These are phyloP conservation scores for Gymnoscelis rufifasciata DNA, from an alignment of 2,888 invertebrate genomes.

Conservation along the genomic window DNA sequence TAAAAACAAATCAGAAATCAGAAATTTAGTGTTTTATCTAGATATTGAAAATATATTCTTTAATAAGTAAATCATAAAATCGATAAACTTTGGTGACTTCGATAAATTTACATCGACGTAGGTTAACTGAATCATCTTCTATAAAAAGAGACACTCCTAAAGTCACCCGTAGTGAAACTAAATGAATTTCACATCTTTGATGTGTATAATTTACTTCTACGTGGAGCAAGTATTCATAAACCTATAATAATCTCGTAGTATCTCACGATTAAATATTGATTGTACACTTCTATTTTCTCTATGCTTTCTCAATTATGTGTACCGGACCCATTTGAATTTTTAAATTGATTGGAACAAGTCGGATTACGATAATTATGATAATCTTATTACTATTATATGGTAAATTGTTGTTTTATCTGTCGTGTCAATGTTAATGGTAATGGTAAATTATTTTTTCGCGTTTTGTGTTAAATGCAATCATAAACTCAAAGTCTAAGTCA, in stretches of 20 bases:
- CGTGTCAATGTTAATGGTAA: neutral
- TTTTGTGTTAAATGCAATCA: no score
- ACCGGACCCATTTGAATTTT: conserved; percentile 33
- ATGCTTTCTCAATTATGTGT: conserved; percentile 30
- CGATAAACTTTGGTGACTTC: no score
- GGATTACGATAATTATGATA: conserved; percentile 14
- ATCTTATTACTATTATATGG: conserved; percentile 13
- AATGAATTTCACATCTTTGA: conserved; percentile 51
- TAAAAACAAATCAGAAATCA: no score
- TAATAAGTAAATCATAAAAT: no score
- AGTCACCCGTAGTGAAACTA: conserved; percentile 61
- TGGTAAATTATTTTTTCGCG: neutral
- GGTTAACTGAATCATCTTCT: conserved; percentile 1
- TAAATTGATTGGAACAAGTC: conserved; percentile 24
- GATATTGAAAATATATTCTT: no score
- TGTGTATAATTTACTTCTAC: conserved; percentile 38
- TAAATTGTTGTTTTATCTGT: conserved; percentile 8
- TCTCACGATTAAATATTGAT: conserved; percentile 54
- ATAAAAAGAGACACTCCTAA: conserved; percentile 41
- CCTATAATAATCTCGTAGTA: conserved; percentile 46
- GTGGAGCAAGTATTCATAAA: conserved; percentile 34
- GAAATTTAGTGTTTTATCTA: no score
- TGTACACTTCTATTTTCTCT: conserved; percentile 32
- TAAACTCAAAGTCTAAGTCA: no score
- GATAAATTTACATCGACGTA: no score